Percentiles rank a stretch among this genome's conserved stretches.
phyloP scores from a whole-genome alignment of 2,888 invertebrate species.

The Maniola hyperantus region DNA sequence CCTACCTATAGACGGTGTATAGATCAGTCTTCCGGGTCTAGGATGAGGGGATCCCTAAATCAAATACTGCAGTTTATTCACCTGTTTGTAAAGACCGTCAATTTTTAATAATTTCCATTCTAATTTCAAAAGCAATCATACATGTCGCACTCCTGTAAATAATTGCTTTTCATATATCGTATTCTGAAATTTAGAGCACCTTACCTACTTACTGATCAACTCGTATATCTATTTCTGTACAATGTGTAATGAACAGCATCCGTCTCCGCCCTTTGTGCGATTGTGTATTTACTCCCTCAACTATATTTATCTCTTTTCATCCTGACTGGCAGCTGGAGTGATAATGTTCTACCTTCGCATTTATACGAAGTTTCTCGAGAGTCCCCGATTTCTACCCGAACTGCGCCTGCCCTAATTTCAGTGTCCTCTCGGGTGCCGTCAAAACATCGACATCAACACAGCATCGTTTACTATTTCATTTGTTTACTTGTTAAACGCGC shows the following conservation, averaged over 20 bases:
- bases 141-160: neutral
- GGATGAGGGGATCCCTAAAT: too few relatives aligned
- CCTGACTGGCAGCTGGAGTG: slow-evolving; percentile 43
- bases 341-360: slow-evolving; percentile 44
- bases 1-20: too few relatives aligned
- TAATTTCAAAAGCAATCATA: neutral
- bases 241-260: slow-evolving; percentile 59
- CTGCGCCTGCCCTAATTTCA: slow-evolving; percentile 62
- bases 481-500: slow-evolving; percentile 31
- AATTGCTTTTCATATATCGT: neutral
- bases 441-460: slow-evolving; percentile 46
- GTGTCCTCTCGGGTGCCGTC: slow-evolving; percentile 52
- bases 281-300: slow-evolving; percentile 40
- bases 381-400: slow-evolving; percentile 59
- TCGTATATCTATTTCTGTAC: slow-evolving; percentile 40
- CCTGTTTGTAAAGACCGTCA: neutral
- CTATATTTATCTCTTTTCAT: slow-evolving; percentile 53
- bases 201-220: slow-evolving; percentile 21
- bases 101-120: neutral
- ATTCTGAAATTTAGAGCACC: slow-evolving; percentile 23
- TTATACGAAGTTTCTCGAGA: slow-evolving; percentile 53
- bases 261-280: slow-evolving; percentile 50
- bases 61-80: too few relatives aligned
- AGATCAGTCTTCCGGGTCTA: too few relatives aligned
- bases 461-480: slow-evolving; percentile 53